Base-by-base conservation (phyloP, 1,140 invertebrate species). In the Chlorops oryzae region DNA sequence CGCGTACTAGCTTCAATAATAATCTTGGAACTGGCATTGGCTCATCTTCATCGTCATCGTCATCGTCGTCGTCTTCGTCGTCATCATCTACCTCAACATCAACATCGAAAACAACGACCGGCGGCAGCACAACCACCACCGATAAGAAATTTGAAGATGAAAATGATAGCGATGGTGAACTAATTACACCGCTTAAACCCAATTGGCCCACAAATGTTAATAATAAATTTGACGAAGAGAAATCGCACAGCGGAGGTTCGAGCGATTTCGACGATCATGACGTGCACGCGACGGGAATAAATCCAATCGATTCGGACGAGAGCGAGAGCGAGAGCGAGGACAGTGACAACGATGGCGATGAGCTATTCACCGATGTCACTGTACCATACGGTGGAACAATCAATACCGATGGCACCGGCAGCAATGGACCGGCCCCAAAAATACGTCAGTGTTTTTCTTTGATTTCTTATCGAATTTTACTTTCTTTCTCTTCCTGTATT, bases 381-480 rank as follows among this genome's bases (percentile, higher is more conserved):
- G n/a, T n/a, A n/a, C n/a, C n/a, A n/a, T n/a, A n/a, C n/a, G n/a
- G n/a, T n/a, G n/a, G n/a, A n/a, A n/a, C n/a, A n/a, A n/a, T n/a
- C 17, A 47, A 47, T 38, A 52, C 43, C 20, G 44, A 47, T 45
- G 24, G 35, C 35, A 51, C 42, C 34, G 50, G 37, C 25, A 22
- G 24, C n/a, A 46, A 18, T 22, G 27, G 21, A 6, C 20, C 22
- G 13, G 22, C 34, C 24, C 42, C 47, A 28, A 43, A 54, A 35
- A 44, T 23, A 52, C 43, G 52, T 54, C 52, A 54, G 52, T 55
- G 47, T 47, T 41, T 54, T 49, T 43, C 47, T 38, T 47, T 55
- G 22, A 23, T 44, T 49, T 47, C 25, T 41, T 48, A 24, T 39
- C 17, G 9, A 7, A 20, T 39, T 39, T 12, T 32, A 46, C 24